Base-by-base conservation (phyloP, 1,140 invertebrate genomes). In the Platyscapa corneri region DNA sequence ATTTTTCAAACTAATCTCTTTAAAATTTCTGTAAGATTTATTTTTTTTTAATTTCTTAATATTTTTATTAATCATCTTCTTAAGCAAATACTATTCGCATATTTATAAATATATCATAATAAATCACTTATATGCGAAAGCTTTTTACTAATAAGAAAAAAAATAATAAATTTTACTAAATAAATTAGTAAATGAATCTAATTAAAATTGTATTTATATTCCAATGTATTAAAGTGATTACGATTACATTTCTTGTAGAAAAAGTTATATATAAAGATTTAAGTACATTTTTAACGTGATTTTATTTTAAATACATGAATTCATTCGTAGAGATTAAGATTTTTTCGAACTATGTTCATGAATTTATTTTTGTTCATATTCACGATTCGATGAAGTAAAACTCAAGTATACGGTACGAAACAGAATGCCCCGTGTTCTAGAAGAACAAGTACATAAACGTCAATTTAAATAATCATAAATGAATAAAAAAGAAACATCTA, bases 401-500 rank as follows among this genome's bases (percentile, higher is more conserved):
- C 18, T 12, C 46, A 37, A 46, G 16, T 49, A 42, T 42, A 46
- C n/a, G 64, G 65, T 7, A 46, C 32, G 67, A 49, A 39, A 82
- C 70, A 82, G 80, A 82, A 49, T 49, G 65, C 80, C 30, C 37
- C 37, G 42, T n/a, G 37, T 74, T 74, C 34, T 49, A 84, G 60
- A 78, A 77, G 39, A 60, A 75, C 82, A 76, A 84, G 75, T 79
- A 84, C 78, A 75, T 85, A 85, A 85, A 85, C 53, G 84, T 81
- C 84, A 81, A 49, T 64, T 85, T 56, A 70, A 85, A 85, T 85
- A 75, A 85, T 56, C 67, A 74, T 79, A 84, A 79, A 84, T 34
- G 74, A 77, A 67, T 83, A 78, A 85, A 85, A 60, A 70, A 84
- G 37, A 74, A 85, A 76, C 60, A 82, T 76, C 81, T 72, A 82